Percentiles rank a stretch among this genome's conserved stretches.
Conservation (phyloP, 2,797 vertebrate species). For the Pygocentrus nattereri region DNA sequence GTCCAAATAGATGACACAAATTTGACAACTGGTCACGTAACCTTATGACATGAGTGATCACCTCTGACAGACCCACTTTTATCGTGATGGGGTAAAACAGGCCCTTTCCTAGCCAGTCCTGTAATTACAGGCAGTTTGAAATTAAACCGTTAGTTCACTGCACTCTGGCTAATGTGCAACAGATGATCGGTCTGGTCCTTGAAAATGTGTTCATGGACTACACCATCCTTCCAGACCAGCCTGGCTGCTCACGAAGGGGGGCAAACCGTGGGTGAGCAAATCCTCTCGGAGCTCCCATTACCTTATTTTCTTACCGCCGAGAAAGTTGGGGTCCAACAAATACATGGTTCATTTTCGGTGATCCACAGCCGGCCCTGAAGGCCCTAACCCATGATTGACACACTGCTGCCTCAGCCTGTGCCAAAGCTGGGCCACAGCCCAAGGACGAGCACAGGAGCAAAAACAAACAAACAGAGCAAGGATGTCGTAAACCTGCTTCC, state of each 20-base stretch:
- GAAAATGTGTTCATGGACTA: conserved; percentile 11
- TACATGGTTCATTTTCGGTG: conserved; percentile 40
- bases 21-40: conserved; percentile 16
- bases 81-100: conserved; percentile 48
- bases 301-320: conserved; percentile 55
- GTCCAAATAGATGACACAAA: conserved; percentile 30
- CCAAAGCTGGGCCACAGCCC: neutral
- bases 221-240: conserved; percentile 17
- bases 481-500: conserved; percentile 43
- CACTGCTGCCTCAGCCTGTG: neutral
- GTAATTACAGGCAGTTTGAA: conserved; percentile 62
- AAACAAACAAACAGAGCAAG: conserved; percentile 50
- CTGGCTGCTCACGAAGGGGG: neutral
- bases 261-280: conserved; percentile 12
- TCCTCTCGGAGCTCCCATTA: conserved; percentile 53
- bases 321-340: conserved; percentile 47
- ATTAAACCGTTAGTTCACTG: conserved; percentile 53
- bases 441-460: conserved; percentile 26
- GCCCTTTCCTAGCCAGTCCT: conserved; percentile 43
- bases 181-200: conserved; percentile 51
- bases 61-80: conserved; percentile 23
- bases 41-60: conserved; percentile 34
- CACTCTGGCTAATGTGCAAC: conserved; percentile 59
- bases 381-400: conserved; percentile 50
- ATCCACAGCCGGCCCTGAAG: conserved; percentile 23